Base-by-base conservation (phyloP, 1,140 invertebrate species). In the Drosophila triauraria region DNA sequence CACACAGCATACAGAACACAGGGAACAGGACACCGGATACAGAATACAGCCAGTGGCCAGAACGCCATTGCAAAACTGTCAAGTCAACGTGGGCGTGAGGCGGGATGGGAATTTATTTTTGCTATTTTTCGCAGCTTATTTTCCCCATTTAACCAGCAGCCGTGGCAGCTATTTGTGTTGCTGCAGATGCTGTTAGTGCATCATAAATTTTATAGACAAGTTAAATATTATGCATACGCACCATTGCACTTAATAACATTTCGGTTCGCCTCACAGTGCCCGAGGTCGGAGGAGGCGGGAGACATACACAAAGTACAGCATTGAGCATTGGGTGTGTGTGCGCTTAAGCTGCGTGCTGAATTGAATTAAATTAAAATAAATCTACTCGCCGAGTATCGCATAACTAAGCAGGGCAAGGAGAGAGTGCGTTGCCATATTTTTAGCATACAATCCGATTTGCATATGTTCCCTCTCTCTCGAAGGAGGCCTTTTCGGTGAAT, bases 361-460 rank as follows among this genome's bases (percentile, higher is more conserved):
- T 83, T 71, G 72, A 80, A 80, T 87, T 75, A 81, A 88, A 88
- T 88, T 88, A 67, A 75, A 81, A 81, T 84, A 88, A 84, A 88
- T 88, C 69, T 88, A 32, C 32, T 46, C n/a, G 64, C 27, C 4
- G 35, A 61, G 43, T 56, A 51, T 80, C 44, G 67, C 61, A 78
- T 53, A 78, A 76, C 53, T 58, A 44, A 64, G 27, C 46, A 53
- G 51, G 51, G 32, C 51, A 32, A 42, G n/a, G 53, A 48, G 27
- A 30, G 63, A 53, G 51, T 53, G 51, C 8, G 51, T 15, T 58
- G 60, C 25, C 71, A 64, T 75, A 57, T 75, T 75, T 75, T 58
- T 35, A 32, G 43, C 17, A 13, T 48, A 25, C 35, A 72, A 60
- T 72, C 67, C 2, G 67, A 72, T 72, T 72, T 72, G 69, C 69